A percentile compares a stretch with the other conserved stretches of the same genome.
phyloP scores from a whole-genome alignment of 2,888 invertebrate genomes.

The Ischnus inquisitorius region DNA sequence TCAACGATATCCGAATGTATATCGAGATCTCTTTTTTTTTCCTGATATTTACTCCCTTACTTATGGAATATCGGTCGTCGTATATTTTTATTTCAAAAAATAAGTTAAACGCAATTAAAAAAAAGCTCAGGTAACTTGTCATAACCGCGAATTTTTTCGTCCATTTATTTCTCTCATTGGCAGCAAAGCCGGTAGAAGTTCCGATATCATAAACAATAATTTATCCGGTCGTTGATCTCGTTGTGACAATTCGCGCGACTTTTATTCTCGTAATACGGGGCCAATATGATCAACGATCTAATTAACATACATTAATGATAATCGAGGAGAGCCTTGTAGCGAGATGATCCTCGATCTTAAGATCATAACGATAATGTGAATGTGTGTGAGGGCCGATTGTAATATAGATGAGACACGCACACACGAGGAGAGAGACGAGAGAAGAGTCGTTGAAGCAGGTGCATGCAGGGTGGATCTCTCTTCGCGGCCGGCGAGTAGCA shows the following conservation, averaged over 20 bases:
- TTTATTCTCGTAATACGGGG: not conserved
- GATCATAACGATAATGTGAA: constrained; percentile 8
- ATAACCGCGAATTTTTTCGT: not conserved
- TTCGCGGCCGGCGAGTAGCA: constrained; percentile 53
- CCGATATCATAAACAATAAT: not conserved
- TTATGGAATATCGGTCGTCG: not conserved
- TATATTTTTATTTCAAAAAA: not conserved
- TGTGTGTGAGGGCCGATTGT: constrained; percentile 1
- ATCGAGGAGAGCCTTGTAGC: constrained; percentile 43
- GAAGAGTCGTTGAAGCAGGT: constrained; percentile 70
- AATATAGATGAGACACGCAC: constrained; percentile 12
- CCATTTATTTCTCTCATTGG: not conserved
- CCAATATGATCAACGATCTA: not conserved
- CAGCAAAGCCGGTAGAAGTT: not conserved
- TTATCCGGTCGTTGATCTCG: not conserved
- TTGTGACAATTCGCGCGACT: not conserved
- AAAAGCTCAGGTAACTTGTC: not conserved
- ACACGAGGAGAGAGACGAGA: constrained; percentile 40
- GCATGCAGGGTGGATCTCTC: constrained; percentile 63
- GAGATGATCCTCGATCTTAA: constrained; percentile 21
- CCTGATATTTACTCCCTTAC: not conserved
- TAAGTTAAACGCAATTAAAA: not conserved
- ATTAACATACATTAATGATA: constrained; percentile 27
- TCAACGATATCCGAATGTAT: constrained; percentile 15
- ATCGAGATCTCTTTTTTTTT: constrained; percentile 58